These are phyloP conservation scores for Solen grandis DNA, from an alignment of 1,140 invertebrate genomes.

Conservation along the genomic window DNA sequence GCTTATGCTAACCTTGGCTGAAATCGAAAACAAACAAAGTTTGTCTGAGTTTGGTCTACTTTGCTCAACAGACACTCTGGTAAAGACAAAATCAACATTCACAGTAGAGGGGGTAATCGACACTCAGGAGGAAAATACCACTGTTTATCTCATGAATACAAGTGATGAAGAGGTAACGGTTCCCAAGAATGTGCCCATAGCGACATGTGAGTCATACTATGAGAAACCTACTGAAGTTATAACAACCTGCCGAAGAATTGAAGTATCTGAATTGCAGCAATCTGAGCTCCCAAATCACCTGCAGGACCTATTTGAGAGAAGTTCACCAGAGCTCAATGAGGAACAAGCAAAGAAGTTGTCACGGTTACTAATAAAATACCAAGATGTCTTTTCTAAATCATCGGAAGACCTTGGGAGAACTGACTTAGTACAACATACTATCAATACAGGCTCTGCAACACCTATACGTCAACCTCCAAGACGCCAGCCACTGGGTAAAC, in stretches of 20 bases:
- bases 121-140: background rate
- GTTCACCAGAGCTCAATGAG: background rate
- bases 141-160: background rate
- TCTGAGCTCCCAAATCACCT: no score
- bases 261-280: no score
- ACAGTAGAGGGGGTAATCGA: background rate
- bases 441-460: slow-evolving; percentile 35
- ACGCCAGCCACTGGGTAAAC: slow-evolving; percentile 14
- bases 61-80: background rate
- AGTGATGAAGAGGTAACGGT: background rate
- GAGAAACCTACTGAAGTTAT: background rate
- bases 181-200: background rate
- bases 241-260: background rate
- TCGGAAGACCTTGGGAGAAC: background rate
- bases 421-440: slow-evolving; percentile 13
- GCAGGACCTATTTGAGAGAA: no score
- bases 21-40: background rate
- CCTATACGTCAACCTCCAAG: slow-evolving; percentile 4
- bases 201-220: background rate
- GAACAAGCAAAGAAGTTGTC: background rate
- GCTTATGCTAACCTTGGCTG: background rate
- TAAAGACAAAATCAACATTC: background rate
- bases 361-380: background rate
- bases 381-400: background rate
- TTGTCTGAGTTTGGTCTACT: background rate